A percentile compares a stretch with the other conserved stretches of the same genome.
Evolutionary conservation across 2,888 invertebrate genomes (phyloP).

Genomic region (Lasioglossum marginatum): DNA sequence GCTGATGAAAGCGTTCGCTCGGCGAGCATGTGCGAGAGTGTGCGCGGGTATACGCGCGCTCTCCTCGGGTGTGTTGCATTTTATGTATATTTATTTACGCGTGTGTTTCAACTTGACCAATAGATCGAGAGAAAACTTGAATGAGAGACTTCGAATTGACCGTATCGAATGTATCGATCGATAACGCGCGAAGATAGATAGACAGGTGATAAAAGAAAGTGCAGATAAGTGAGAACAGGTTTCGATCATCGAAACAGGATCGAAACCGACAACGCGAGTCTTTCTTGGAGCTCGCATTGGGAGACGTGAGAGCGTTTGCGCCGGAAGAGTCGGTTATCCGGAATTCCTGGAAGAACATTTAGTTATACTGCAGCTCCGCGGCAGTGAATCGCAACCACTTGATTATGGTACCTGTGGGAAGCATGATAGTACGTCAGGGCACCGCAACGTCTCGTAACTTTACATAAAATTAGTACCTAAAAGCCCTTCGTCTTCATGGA

Average conservation of each 20-base stretch:
- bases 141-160: not conserved
- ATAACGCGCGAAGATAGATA: not conserved
- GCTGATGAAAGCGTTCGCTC: slow-evolving; percentile 57
- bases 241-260: not conserved
- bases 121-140: not conserved
- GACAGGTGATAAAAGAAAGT: not conserved
- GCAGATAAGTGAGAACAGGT: not conserved
- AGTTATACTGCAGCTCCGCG: slow-evolving; percentile 70
- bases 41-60: not conserved
- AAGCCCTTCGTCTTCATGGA: slow-evolving; percentile 78
- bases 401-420: slow-evolving; percentile 80
- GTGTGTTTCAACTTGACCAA: not conserved
- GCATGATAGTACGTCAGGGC: slow-evolving; percentile 77
- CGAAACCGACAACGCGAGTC: not conserved
- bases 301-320: slow-evolving; percentile 13
- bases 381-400: slow-evolving; percentile 65
- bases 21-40: not conserved
- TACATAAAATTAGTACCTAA: slow-evolving; percentile 84
- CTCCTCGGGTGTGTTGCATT: slow-evolving; percentile 35
- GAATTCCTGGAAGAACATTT: slow-evolving; percentile 71
- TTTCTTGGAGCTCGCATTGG: not conserved
- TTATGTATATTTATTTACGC: slow-evolving; percentile 18
- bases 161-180: not conserved
- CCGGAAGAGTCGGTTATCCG: slow-evolving; percentile 43
- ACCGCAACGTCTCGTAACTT: slow-evolving; percentile 80